These are phyloP conservation scores for Pocota personata DNA, from an alignment of 2,888 invertebrate genomes.

Conservation along the genomic window DNA sequence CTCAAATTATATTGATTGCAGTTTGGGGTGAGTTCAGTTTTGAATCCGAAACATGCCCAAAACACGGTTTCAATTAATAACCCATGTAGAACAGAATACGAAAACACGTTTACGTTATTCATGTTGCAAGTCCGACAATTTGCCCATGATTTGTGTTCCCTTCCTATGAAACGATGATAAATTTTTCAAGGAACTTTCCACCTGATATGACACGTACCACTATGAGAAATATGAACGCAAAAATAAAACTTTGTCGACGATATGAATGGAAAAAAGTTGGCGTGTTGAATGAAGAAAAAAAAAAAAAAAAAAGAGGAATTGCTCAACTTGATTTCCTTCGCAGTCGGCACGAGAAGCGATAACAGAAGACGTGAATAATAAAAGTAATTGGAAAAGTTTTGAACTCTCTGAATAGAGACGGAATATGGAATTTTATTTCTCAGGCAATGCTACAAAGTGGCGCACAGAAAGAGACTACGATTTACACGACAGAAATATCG, in stretches of 20 bases:
- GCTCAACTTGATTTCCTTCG: slow-evolving; percentile 56
- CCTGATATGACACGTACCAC: slow-evolving; percentile 62
- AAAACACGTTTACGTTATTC: slow-evolving; percentile 24
- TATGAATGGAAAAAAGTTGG: slow-evolving; percentile 49
- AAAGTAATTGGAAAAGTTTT: slow-evolving; percentile 73
- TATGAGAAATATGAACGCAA: slow-evolving; percentile 53
- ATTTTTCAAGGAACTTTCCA: slow-evolving; percentile 53
- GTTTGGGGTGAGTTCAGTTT: not conserved
- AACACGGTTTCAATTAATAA: slow-evolving; percentile 51
- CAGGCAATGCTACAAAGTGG: slow-evolving; percentile 41
- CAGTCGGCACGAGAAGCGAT: slow-evolving; percentile 67
- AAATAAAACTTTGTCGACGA: slow-evolving; percentile 55
- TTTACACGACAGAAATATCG: slow-evolving; percentile 36
- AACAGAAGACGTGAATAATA: slow-evolving; percentile 71
- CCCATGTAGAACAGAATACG: slow-evolving; percentile 21
- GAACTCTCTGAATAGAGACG: slow-evolving; percentile 42
- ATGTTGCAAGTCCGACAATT: slow-evolving; percentile 48
- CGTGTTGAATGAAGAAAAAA: slow-evolving; percentile 31
- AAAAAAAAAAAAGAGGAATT: slow-evolving; percentile 12
- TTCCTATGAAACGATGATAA: slow-evolving; percentile 29
- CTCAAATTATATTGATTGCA: not conserved
- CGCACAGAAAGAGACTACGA: not conserved
- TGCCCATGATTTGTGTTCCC: slow-evolving; percentile 56
- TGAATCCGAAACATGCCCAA: slow-evolving; percentile 18
- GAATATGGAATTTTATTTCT: slow-evolving; percentile 58